Conservation (phyloP, 2,113 vertebrate genomes). For the Thinocorus orbignyianus region DNA sequence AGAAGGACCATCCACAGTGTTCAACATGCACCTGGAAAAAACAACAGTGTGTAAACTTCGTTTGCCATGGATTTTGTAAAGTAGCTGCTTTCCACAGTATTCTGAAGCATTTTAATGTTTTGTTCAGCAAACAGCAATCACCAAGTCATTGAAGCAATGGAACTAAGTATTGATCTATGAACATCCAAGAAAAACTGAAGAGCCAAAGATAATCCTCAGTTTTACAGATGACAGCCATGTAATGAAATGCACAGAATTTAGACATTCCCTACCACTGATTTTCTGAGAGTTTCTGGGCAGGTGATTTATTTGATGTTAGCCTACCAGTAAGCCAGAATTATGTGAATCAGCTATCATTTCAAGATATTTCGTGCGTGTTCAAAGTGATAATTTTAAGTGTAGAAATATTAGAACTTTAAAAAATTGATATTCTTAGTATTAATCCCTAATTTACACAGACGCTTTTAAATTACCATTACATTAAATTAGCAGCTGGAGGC, state of each 20-base stretch:
- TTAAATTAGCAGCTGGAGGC: background rate
- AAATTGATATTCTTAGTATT: background rate
- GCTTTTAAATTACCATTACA: background rate
- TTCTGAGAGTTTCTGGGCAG: background rate
- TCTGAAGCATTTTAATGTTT: background rate
- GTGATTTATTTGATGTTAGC: background rate
- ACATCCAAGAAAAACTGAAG: background rate
- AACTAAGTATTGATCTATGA: background rate
- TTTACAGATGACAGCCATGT: background rate
- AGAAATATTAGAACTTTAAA: background rate
- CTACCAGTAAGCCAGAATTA: background rate
- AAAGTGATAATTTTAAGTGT: background rate
- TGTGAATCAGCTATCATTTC: background rate
- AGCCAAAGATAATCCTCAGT: background rate
- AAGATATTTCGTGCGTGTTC: background rate
- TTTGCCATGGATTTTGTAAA: background rate
- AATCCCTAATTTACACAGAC: background rate
- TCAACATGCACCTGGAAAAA: constrained; percentile 92
- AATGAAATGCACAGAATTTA: background rate
- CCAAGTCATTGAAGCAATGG: background rate
- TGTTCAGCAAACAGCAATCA: background rate
- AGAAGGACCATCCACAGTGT: constrained; percentile 92
- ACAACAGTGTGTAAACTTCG: background rate
- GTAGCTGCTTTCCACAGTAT: background rate
- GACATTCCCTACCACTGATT: background rate